A percentile compares a stretch with the other conserved stretches of the same genome.
Evolutionary conservation across 2,797 vertebrate genomes (phyloP).

Genomic region (Notoglanidium macrostoma): DNA sequence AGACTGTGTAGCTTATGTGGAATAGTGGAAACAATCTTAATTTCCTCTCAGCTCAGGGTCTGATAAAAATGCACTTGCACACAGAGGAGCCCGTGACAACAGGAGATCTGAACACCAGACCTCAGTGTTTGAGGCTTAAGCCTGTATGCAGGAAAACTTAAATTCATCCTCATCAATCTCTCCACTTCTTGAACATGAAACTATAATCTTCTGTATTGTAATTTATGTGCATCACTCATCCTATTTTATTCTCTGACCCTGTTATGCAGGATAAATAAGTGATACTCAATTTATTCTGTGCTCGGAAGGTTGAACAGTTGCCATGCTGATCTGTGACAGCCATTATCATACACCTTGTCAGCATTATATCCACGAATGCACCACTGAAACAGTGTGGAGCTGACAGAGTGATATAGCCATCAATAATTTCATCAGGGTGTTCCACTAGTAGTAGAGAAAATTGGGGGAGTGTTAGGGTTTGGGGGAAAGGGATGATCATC

Average conservation of each 20-base stretch:
- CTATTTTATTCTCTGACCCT: slow-evolving; percentile 68
- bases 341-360: slow-evolving; percentile 88
- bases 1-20: slow-evolving; percentile 42
- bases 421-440: slow-evolving; percentile 73
- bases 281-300: slow-evolving; percentile 76
- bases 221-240: slow-evolving; percentile 59
- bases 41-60: slow-evolving; percentile 49
- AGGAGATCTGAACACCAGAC: slow-evolving; percentile 14
- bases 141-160: slow-evolving; percentile 12
- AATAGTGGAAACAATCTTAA: slow-evolving; percentile 52
- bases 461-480: slow-evolving; percentile 40
- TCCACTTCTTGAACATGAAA: slow-evolving; percentile 39
- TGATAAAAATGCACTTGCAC: slow-evolving; percentile 36
- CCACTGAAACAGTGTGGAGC: slow-evolving; percentile 77
- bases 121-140: slow-evolving; percentile 5
- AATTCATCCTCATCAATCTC: slow-evolving; percentile 35
- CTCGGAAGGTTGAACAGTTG: slow-evolving; percentile 78
- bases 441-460: slow-evolving; percentile 57
- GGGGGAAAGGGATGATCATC: slow-evolving; percentile 56
- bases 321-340: slow-evolving; percentile 82
- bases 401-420: slow-evolving; percentile 83
- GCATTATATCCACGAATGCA: slow-evolving; percentile 80
- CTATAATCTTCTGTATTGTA: slow-evolving; percentile 66
- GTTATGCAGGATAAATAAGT: slow-evolving; percentile 78
- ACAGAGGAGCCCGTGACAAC: slow-evolving; percentile 3